Percentiles rank a stretch among this genome's conserved stretches.
phyloP scores from a whole-genome alignment of 2,888 invertebrate species.

The Aethes cnicana region DNA sequence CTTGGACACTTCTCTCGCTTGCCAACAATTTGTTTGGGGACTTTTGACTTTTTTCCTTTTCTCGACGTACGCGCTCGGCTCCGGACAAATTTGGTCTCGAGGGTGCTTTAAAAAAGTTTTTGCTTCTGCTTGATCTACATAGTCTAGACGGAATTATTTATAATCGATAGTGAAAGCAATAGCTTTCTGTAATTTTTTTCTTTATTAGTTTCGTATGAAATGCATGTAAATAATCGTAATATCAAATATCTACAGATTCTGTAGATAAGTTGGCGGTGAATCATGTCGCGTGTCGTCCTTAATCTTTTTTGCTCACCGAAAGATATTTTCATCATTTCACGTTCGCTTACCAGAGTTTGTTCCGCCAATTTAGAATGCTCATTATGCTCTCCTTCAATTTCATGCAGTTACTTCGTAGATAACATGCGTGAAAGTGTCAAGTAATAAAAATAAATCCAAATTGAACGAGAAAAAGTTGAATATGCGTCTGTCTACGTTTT shows the following conservation, averaged over 20 bases:
- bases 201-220: too few species aligned
- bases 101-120: conserved; percentile 64
- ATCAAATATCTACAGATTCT: too few species aligned
- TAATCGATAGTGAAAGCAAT: conserved; percentile 40
- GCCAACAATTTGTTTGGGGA: conserved; percentile 78
- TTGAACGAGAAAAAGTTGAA: too few species aligned
- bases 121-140: conserved; percentile 46
- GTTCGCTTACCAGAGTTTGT: conserved; percentile 37
- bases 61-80: conserved; percentile 56
- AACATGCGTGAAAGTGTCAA: conserved; percentile 57
- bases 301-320: too few species aligned
- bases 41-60: conserved; percentile 71
- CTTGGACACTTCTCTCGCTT: conserved; percentile 76
- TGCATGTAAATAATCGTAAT: too few species aligned
- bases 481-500: too few species aligned
- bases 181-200: too few species aligned
- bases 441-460: not conserved
- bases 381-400: conserved; percentile 56
- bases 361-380: conserved; percentile 62
- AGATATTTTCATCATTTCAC: too few species aligned
- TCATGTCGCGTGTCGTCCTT: conserved; percentile 6
- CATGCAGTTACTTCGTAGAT: conserved; percentile 48
- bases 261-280: too few species aligned
- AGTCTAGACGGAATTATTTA: conserved; percentile 64
- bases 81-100: conserved; percentile 70